These are phyloP conservation scores for Sula dactylatra DNA, from an alignment of 2,113 vertebrate genomes.

Conservation along the genomic window DNA sequence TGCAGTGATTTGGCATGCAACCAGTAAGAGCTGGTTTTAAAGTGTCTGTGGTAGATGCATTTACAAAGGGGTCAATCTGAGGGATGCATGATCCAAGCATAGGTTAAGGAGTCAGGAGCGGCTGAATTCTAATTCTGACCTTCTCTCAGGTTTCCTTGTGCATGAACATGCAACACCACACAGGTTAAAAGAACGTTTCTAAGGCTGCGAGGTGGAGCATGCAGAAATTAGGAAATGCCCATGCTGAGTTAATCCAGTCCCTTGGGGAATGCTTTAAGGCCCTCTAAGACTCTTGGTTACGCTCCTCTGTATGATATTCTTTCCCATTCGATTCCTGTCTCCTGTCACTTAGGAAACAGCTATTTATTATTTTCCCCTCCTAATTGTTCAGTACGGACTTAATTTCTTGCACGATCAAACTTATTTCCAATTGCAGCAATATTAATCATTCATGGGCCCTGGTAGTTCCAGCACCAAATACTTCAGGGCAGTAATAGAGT, in stretches of 20 bases:
- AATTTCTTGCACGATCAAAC: neutral
- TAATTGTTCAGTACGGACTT: neutral
- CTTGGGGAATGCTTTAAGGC: neutral
- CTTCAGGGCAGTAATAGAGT: neutral
- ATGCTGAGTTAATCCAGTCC: neutral
- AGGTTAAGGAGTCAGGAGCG: neutral
- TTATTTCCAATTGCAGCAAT: neutral
- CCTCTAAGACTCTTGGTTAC: neutral
- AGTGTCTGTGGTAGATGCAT: neutral
- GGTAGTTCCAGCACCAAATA: neutral
- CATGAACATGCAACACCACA: fast-evolving
- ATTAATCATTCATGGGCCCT: neutral
- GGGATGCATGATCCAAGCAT: neutral
- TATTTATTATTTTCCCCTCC: neutral
- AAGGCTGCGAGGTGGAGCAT: neutral
- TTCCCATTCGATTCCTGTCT: neutral
- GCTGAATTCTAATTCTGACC: neutral
- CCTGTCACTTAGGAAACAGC: neutral
- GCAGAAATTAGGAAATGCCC: neutral
- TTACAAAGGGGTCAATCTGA: neutral
- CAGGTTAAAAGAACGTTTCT: neutral
- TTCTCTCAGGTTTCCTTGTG: neutral
- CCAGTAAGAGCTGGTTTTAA: constrained; percentile 14
- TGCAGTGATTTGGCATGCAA: neutral
- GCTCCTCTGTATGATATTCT: neutral